These are phyloP conservation scores for Scaptomyza pallida DNA, from an alignment of 1,140 invertebrate genomes.

Conservation along the genomic window DNA sequence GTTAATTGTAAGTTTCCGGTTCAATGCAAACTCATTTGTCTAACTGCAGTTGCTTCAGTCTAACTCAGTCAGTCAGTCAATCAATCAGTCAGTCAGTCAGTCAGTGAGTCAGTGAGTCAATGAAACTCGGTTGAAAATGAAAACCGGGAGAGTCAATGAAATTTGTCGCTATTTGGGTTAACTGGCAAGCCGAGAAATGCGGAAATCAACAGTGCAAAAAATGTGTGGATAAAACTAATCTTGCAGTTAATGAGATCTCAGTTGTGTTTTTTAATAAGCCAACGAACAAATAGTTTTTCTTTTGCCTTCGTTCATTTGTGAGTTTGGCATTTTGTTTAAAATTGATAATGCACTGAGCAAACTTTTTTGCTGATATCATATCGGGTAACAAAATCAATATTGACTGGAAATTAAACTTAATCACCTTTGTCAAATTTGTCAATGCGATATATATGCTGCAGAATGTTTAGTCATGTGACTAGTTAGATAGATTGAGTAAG, in stretches of 20 bases:
- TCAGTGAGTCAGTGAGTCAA: slow-evolving; percentile 37
- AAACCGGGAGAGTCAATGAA: slow-evolving; percentile 58
- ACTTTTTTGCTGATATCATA: slow-evolving; percentile 39
- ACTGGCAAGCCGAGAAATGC: slow-evolving; percentile 14
- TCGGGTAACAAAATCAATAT: slow-evolving; percentile 61
- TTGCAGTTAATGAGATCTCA: slow-evolving; percentile 22
- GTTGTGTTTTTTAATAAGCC: slow-evolving; percentile 12
- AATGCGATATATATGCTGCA: slow-evolving; percentile 20
- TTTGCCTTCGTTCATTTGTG: no score
- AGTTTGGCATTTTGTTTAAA: slow-evolving; percentile 2
- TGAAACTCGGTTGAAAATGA: slow-evolving; percentile 61
- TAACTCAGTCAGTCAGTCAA: slow-evolving; percentile 39
- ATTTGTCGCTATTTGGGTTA: slow-evolving; percentile 57
- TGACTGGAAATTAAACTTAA: slow-evolving; percentile 64
- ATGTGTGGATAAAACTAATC: slow-evolving; percentile 8
- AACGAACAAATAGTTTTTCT: not conserved
- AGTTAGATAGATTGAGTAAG: slow-evolving; percentile 21
- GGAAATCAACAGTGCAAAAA: slow-evolving; percentile 25
- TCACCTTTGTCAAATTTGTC: slow-evolving; percentile 66
- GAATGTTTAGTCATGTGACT: slow-evolving; percentile 60
- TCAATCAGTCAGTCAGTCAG: slow-evolving; percentile 39
- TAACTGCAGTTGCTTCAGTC: slow-evolving; percentile 44
- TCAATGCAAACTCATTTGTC: slow-evolving; percentile 70
- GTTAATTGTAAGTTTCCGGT: slow-evolving; percentile 79
- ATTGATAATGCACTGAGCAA: slow-evolving; percentile 43